phyloP scores from a whole-genome alignment of 2,113 vertebrate genomes.

The Corynorhinus townsendii region DNA sequence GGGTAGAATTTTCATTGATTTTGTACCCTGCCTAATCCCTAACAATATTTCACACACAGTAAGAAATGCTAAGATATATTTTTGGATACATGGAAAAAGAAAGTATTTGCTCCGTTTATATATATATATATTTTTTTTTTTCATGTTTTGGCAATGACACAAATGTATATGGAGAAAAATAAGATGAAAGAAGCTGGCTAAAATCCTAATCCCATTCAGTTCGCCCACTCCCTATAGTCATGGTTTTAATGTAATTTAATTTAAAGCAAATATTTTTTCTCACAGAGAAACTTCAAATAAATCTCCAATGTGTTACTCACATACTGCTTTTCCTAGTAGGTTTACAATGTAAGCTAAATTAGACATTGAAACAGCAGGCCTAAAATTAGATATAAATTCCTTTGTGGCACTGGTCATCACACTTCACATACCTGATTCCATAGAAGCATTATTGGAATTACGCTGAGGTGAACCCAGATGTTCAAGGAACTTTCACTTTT shows the following conservation, averaged over 20 bases:
- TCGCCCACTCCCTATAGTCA: not conserved
- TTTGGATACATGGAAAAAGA: not conserved
- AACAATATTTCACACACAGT: not conserved
- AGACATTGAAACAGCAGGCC: constrained; percentile 58
- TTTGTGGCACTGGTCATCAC: constrained; percentile 36
- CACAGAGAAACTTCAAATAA: constrained; percentile 48
- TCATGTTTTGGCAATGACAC: not conserved
- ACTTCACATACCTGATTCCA: constrained; percentile 32
- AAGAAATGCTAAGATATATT: not conserved
- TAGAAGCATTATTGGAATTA: constrained; percentile 56
- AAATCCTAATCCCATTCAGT: constrained; percentile 6
- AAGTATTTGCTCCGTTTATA: not conserved
- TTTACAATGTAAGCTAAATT: constrained; percentile 62
- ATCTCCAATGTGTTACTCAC: constrained; percentile 42
- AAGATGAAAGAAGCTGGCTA: not conserved
- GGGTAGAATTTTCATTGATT: not conserved
- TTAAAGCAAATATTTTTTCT: constrained; percentile 42
- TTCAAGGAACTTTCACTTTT: constrained; percentile 50
- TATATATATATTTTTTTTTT: not conserved
- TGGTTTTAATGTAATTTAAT: constrained; percentile 54
- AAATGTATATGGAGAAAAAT: not conserved
- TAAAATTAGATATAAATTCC: constrained; percentile 63
- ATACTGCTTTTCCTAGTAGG: constrained; percentile 45
- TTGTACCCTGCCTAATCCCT: not conserved
- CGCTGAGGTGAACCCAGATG: constrained; percentile 55